phyloP scores from a whole-genome alignment of 1,140 invertebrate species.

The Hypsibius dujardini region DNA sequence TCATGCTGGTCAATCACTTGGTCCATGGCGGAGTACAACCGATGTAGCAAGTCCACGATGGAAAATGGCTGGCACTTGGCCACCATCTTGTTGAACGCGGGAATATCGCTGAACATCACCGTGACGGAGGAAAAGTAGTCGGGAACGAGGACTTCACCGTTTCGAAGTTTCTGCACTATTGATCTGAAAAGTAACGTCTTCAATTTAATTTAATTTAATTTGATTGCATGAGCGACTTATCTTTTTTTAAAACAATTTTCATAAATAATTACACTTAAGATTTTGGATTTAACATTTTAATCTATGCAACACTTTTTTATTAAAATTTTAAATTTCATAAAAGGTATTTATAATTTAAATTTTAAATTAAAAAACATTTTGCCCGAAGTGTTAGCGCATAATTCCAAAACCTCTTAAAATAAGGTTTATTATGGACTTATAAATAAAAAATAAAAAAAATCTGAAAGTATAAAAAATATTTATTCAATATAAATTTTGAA shows the following conservation, averaged over 20 bases:
- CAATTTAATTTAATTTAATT: not conserved
- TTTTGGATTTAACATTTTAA: not conserved
- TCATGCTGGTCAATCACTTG: not conserved
- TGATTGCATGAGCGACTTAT: not conserved
- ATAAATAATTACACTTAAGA: not conserved
- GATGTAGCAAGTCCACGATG: slow-evolving; percentile 21
- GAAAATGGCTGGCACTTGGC: slow-evolving; percentile 29
- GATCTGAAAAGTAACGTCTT: not conserved
- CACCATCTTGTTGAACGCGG: slow-evolving; percentile 26
- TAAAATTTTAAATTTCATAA: not conserved
- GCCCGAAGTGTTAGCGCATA: not conserved
- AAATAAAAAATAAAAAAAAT: not conserved
- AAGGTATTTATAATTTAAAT: too few relatives aligned
- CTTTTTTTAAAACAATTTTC: not conserved
- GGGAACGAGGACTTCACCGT: not conserved
- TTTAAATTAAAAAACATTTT: too few relatives aligned
- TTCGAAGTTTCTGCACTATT: not conserved
- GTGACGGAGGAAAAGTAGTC: not conserved
- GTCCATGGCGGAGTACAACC: not conserved
- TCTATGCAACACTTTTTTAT: not conserved
- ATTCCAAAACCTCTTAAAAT: not conserved
- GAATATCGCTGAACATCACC: not conserved
- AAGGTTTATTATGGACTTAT: not conserved
- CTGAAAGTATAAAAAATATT: not conserved
- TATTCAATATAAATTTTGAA: not conserved